Evolutionary conservation across 2,888 invertebrate genomes (phyloP).

Genomic region (Metacarcinus magister): DNA sequence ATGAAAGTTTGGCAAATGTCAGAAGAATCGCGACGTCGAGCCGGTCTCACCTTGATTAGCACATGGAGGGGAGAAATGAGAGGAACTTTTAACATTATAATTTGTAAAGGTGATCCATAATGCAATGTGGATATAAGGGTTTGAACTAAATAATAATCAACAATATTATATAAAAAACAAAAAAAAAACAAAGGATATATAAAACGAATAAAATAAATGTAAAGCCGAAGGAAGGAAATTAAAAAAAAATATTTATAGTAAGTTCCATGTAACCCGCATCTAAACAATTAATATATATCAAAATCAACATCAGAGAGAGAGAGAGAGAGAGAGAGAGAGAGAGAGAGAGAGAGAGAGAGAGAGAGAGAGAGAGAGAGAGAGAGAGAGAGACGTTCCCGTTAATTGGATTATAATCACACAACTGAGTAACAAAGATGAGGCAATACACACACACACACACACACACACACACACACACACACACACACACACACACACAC

Average conservation of each 20-base stretch:
- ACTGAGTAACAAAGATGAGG: neutral
- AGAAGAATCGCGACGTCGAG: neutral
- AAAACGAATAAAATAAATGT: neutral
- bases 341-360: slow-evolving; percentile 22
- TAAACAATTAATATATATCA: too few species aligned
- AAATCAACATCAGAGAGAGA: too few species aligned
- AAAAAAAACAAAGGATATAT: neutral
- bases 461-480: too few species aligned
- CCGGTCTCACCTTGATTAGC: neutral
- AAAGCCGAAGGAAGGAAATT: neutral
- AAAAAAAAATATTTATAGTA: neutral
- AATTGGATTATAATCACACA: neutral
- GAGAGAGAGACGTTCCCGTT: neutral
- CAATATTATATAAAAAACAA: neutral
- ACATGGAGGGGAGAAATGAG: neutral
- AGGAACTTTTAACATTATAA: neutral
- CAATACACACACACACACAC: too few species aligned
- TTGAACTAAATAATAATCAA: neutral
- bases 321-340: neutral
- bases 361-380: slow-evolving; percentile 45
- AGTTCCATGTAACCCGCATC: too few species aligned
- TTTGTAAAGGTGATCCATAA: neutral
- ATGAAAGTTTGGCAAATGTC: neutral
- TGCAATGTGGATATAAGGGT: neutral
- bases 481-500: slow-evolving; percentile 11